Base-by-base conservation (phyloP, 2,113 vertebrate species). In the Indicator indicator region DNA sequence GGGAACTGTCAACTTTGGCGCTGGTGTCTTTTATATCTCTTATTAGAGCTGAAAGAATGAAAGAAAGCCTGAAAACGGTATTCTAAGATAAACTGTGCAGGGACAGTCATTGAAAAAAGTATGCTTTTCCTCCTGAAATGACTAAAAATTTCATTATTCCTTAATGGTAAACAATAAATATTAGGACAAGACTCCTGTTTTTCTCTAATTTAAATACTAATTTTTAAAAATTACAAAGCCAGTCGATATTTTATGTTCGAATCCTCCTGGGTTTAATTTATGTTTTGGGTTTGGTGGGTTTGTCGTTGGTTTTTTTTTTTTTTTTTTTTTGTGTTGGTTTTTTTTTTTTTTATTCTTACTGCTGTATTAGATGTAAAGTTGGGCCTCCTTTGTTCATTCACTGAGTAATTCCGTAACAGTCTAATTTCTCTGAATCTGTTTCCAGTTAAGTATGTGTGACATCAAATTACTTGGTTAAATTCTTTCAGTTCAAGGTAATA, bases 11-110 rank as follows among this genome's bases (percentile, higher is more conserved):
- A 91, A 12, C 75, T 72, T 89, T 77, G 48, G 82, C 87, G 83
- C 65, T 30, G 12, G 17, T 79, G 69, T 64, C 69, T 71, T 89
- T 74, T 75, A 13, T 89, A 64, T 93, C 44, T 79, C 71, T 77
- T 88, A 9, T 67, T 86, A 81, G 54, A 78, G 85, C 76, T 85
- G 52, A 88, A 91, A 90, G 72, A 83, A 65, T 46, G 76, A 83
- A 88, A 80, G 52, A 27, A 93, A 86, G 20, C 48, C 64, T 76
- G 71, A 81, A 89, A 95, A 81, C 26, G 26, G 54, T 79, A 63
- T 59, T 85, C 38, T 59, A 55, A 67, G 32, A 52, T 74, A 46
- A 85, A 48, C 56, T 70, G 16, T 83, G 16, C 64, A 56, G 81
- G 26, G 28, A 46, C 33, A 79, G n/a, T 11, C 21, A 27, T 38